Evolutionary conservation across 2,113 vertebrate genomes (phyloP).

Genomic region (Ovis aries): DNA sequence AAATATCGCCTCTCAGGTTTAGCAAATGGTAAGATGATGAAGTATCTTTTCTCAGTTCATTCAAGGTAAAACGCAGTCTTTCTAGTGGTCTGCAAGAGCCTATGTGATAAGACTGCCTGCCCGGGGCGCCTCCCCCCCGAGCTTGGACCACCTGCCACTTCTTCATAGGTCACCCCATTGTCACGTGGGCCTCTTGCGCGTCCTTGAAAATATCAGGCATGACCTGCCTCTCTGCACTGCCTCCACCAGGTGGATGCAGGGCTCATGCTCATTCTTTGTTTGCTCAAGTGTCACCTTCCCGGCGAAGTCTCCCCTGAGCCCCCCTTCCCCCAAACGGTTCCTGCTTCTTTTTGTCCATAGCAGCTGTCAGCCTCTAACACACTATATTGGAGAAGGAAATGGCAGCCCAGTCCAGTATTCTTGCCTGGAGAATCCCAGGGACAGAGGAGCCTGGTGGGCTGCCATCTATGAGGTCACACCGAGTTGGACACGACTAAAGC

Average conservation of each 20-base stretch:
- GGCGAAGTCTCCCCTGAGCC: background rate
- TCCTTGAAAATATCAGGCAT: background rate
- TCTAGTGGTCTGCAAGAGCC: background rate
- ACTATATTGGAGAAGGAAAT: background rate
- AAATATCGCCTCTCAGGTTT: background rate
- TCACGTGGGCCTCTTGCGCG: background rate
- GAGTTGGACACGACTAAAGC: no score
- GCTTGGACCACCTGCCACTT: background rate
- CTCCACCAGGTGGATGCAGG: background rate
- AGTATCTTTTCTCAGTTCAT: background rate
- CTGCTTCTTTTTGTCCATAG: background rate
- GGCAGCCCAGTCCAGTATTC: background rate
- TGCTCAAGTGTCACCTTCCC: background rate
- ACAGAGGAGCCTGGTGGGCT: background rate
- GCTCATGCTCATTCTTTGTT: background rate
- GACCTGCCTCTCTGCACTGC: background rate
- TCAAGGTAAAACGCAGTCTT: background rate
- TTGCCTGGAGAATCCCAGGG: background rate
- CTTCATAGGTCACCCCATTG: background rate
- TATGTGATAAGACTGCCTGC: background rate
- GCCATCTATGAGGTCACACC: no score
- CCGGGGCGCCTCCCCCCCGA: accelerated
- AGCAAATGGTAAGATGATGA: background rate
- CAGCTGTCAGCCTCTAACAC: background rate
- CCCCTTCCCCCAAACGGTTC: background rate